Conservation (phyloP, 2,797 vertebrate species). For the Pampus argenteus region DNA sequence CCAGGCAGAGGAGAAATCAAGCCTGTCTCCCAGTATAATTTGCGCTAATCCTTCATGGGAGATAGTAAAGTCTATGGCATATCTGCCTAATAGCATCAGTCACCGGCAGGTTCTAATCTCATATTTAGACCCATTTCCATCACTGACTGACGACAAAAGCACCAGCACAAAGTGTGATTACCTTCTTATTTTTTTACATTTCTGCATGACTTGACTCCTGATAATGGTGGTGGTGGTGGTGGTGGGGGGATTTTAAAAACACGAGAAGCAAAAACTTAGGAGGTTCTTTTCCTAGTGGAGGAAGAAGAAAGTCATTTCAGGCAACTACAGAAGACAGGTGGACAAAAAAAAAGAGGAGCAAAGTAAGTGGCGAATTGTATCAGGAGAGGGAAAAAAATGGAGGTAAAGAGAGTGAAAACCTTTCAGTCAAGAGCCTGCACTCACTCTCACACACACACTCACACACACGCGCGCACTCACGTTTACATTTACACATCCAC, state of each 20-base stretch:
- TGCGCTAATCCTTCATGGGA: conserved; percentile 85
- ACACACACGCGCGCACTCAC: too few relatives aligned
- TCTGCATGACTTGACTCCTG: conserved; percentile 83
- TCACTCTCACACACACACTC: conserved; percentile 30
- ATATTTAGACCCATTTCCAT: conserved; percentile 86
- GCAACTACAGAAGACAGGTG: conserved; percentile 70
- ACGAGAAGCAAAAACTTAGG: conserved; percentile 61
- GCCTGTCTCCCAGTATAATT: conserved; percentile 84
- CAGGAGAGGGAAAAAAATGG: conserved; percentile 57
- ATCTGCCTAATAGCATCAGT: conserved; percentile 88
- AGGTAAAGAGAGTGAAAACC: conserved; percentile 69
- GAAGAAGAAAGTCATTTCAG: conserved; percentile 71
- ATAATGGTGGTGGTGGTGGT: conserved; percentile 62
- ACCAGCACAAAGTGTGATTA: conserved; percentile 83
- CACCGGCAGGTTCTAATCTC: conserved; percentile 86
- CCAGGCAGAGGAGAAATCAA: conserved; percentile 83
- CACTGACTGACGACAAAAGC: conserved; percentile 81
- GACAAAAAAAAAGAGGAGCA: conserved; percentile 44
- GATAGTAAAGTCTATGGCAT: conserved; percentile 86
- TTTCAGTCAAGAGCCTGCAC: conserved; percentile 63
- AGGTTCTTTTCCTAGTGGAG: conserved; percentile 60
- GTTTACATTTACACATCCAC: conserved; percentile 40
- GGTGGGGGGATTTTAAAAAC: conserved; percentile 52
- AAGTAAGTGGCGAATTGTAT: conserved; percentile 61
- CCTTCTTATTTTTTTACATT: conserved; percentile 79